These are phyloP conservation scores for Ophion obscuratus DNA, from an alignment of 2,888 invertebrate genomes.

Conservation along the genomic window DNA sequence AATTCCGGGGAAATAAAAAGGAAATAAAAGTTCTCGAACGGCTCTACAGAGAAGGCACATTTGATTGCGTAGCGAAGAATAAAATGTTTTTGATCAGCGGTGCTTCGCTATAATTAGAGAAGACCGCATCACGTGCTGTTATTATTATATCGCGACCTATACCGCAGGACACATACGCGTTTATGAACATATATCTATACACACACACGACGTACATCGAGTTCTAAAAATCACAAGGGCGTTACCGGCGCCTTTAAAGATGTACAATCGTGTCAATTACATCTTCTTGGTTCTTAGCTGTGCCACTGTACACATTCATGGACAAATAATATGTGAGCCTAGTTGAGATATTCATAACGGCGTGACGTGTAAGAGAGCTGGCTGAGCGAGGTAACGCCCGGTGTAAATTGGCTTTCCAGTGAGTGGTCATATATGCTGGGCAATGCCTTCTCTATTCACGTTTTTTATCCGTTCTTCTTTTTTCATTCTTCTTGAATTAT, in stretches of 20 bases:
- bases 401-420: slow-evolving; percentile 83
- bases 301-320: neutral
- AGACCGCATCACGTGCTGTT: slow-evolving; percentile 41
- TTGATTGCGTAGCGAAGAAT: slow-evolving; percentile 50
- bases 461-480: slow-evolving; percentile 37
- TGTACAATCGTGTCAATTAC: slow-evolving; percentile 57
- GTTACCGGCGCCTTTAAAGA: slow-evolving; percentile 28
- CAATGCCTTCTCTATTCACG: slow-evolving; percentile 76
- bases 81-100: slow-evolving; percentile 45
- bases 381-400: slow-evolving; percentile 76
- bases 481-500: slow-evolving; percentile 44
- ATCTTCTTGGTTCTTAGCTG: slow-evolving; percentile 49
- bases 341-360: slow-evolving; percentile 72
- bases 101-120: slow-evolving; percentile 53
- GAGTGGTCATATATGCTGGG: slow-evolving; percentile 82
- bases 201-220: neutral
- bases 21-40: slow-evolving; percentile 11
- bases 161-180: slow-evolving; percentile 1
- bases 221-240: slow-evolving; percentile 18
- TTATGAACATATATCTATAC: slow-evolving; percentile 5
- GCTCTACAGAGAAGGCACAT: neutral
- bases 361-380: slow-evolving; percentile 74
- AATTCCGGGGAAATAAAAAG: neutral
- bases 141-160: slow-evolving; percentile 18
- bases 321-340: slow-evolving; percentile 57